Evolutionary conservation across 2,797 vertebrate genomes (phyloP).

Genomic region (Hafferia zeledoni): DNA sequence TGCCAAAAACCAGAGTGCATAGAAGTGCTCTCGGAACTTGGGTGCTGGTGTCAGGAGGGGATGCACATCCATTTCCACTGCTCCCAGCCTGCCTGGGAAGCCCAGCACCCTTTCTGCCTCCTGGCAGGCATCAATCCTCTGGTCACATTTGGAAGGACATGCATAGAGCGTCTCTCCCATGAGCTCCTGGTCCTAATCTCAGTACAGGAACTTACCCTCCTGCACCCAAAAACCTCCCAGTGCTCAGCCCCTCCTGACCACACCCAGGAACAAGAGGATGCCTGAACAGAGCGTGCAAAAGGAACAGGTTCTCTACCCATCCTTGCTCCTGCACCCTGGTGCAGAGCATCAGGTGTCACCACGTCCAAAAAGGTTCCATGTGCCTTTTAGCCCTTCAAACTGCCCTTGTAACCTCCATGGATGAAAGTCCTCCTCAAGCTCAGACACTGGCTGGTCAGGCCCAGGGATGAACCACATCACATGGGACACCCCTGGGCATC

Average conservation of each 20-base stretch:
- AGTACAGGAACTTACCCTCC: background rate
- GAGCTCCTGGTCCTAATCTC: fast-evolving
- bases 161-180: background rate
- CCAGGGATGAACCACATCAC: background rate
- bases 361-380: background rate
- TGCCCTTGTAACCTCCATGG: background rate
- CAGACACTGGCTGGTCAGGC: background rate
- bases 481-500: background rate
- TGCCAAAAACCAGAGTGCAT: background rate
- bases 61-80: background rate
- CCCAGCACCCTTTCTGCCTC: no score
- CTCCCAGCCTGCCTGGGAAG: background rate
- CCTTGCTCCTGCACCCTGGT: background rate
- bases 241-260: background rate
- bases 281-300: fast-evolving
- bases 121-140: background rate
- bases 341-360: background rate
- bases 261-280: background rate
- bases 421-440: background rate
- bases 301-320: background rate
- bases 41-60: background rate
- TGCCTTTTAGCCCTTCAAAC: background rate
- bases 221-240: fast-evolving
- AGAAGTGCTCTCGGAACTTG: background rate
- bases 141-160: fast-evolving